Percentiles rank a stretch among this genome's conserved stretches.
phyloP scores from a whole-genome alignment of 2,113 vertebrate species.

The Passer montanus region DNA sequence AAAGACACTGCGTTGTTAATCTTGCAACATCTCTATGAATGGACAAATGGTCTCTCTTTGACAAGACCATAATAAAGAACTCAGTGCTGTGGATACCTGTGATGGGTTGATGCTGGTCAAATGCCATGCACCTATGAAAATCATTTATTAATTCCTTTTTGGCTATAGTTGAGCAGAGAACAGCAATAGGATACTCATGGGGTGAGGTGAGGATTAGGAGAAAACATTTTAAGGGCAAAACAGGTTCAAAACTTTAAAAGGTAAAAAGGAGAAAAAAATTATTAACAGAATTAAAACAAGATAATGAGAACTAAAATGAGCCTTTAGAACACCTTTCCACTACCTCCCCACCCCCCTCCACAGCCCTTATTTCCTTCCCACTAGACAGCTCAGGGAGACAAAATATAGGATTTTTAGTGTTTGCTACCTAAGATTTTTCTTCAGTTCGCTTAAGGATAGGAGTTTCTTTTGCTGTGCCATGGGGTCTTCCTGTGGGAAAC shows the following conservation, averaged over 20 bases:
- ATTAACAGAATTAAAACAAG: not conserved
- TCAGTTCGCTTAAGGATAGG: not conserved
- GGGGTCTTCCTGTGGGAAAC: not conserved
- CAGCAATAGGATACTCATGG: not conserved
- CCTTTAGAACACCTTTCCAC: not conserved
- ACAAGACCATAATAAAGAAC: not conserved
- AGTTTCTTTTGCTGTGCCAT: not conserved
- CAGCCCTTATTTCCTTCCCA: not conserved
- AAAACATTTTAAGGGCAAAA: not conserved
- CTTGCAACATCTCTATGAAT: not conserved
- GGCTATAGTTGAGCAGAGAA: not conserved
- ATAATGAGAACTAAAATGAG: not conserved
- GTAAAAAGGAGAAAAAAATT: not conserved
- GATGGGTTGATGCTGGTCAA: not conserved
- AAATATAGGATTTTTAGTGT: not conserved
- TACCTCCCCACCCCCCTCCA: too few relatives aligned
- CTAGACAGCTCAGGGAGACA: fast-evolving
- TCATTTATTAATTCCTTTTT: not conserved
- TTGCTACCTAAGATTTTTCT: not conserved
- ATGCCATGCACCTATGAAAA: not conserved
- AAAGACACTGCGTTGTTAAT: not conserved
- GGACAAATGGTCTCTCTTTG: not conserved
- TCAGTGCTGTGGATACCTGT: not conserved
- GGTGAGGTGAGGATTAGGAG: not conserved
- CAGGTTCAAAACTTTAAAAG: not conserved